Conservation (phyloP, 2,888 invertebrate species). For the Heliconius ethilla region DNA sequence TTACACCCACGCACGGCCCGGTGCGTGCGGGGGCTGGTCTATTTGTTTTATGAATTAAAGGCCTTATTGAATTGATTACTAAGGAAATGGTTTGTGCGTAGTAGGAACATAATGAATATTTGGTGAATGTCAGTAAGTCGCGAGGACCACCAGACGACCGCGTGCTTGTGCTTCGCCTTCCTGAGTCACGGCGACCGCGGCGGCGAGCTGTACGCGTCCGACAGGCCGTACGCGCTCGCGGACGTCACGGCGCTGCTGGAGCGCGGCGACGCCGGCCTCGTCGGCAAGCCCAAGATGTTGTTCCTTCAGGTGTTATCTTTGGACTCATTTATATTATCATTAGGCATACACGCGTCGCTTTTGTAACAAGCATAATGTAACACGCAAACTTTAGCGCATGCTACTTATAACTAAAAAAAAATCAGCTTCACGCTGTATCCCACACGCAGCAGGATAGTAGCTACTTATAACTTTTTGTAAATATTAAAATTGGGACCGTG, state of each 20-base stretch:
- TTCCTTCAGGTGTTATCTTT: constrained; percentile 55
- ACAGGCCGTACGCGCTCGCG: constrained; percentile 56
- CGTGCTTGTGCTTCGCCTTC: constrained; percentile 63
- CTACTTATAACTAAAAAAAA: background rate
- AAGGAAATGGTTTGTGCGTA: background rate
- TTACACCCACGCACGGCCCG: background rate
- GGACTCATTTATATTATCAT: no score
- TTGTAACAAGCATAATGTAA: no score
- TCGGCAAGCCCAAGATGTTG: constrained; percentile 64
- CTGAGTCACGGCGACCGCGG: constrained; percentile 62
- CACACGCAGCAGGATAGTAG: no score
- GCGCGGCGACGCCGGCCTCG: constrained; percentile 51
- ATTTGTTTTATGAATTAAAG: no score
- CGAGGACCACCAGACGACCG: constrained; percentile 58
- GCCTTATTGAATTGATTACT: no score
- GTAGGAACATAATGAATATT: background rate
- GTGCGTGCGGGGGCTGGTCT: no score
- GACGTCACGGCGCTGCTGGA: constrained; percentile 57
- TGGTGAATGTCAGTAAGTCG: constrained; percentile 54
- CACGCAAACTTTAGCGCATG: no score
- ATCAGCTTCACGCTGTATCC: no score
- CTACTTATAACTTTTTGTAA: background rate
- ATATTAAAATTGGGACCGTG: background rate
- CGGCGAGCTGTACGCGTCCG: constrained; percentile 58
- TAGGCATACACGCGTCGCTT: no score